Percentiles rank a stretch among this genome's conserved stretches.
Evolutionary conservation across 1,140 invertebrate species (phyloP).

Genomic region (Pseudomyrmex gracilis): DNA sequence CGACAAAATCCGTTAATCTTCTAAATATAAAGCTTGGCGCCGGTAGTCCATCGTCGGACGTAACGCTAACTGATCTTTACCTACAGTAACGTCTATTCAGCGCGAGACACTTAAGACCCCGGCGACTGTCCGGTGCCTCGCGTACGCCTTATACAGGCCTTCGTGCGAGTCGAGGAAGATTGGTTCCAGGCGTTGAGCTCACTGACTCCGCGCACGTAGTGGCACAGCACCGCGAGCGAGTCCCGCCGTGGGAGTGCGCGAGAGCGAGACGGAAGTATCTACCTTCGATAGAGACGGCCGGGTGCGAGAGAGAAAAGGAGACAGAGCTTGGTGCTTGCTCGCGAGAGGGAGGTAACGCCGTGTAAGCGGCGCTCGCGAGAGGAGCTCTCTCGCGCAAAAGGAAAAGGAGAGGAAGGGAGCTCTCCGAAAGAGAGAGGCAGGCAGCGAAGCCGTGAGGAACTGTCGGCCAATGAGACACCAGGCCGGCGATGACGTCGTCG

Average conservation of each 20-base stretch:
- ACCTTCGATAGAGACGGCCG: constrained; percentile 46
- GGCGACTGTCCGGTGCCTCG: constrained; percentile 6
- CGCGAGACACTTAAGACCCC: constrained; percentile 30
- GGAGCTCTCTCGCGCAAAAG: constrained; percentile 61
- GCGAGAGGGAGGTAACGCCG: constrained; percentile 42
- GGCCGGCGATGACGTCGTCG: constrained; percentile 76
- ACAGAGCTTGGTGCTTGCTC: background rate
- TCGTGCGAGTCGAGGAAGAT: constrained; percentile 51
- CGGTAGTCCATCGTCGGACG: constrained; percentile 32
- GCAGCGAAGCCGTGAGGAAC: constrained; percentile 70
- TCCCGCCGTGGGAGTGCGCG: constrained; percentile 63
- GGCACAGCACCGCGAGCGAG: constrained; percentile 57
- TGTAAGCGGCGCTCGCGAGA: constrained; percentile 63
- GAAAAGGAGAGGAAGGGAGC: constrained; percentile 76
- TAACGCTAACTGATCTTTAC: constrained; percentile 63
- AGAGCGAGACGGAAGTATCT: constrained; percentile 60
- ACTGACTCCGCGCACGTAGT: constrained; percentile 68
- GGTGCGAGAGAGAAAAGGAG: background rate
- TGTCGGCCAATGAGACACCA: constrained; percentile 77
- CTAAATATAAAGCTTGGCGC: constrained; percentile 27
- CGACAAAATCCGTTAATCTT: constrained; percentile 42
- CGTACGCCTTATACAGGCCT: constrained; percentile 43
- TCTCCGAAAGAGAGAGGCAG: constrained; percentile 72
- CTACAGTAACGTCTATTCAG: constrained; percentile 57
- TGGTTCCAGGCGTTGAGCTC: constrained; percentile 77